Evolutionary conservation across 2,797 vertebrate genomes (phyloP).

Genomic region (Eurystomus glaucurus): DNA sequence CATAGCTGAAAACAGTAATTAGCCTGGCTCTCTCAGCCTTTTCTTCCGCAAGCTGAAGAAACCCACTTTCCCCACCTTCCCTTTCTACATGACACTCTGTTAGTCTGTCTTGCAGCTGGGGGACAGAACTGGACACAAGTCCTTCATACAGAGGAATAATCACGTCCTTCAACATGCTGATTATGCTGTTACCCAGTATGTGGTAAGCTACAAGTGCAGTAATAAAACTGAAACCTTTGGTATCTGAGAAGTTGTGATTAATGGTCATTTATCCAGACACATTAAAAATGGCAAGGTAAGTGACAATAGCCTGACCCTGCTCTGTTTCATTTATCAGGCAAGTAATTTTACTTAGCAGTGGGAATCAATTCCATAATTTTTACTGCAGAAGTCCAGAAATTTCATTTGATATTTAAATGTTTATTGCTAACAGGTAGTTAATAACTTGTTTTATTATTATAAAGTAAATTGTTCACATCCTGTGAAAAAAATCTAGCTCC

Average conservation of each 20-base stretch:
- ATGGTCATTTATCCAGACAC: not conserved
- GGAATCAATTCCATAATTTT: not conserved
- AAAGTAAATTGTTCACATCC: not conserved
- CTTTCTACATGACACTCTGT: not conserved
- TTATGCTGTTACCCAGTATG: not conserved
- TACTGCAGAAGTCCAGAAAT: not conserved
- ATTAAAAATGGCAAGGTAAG: not conserved
- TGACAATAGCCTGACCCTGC: not conserved
- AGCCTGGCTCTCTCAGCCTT: not conserved
- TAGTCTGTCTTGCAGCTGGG: not conserved
- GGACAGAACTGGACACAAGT: not conserved
- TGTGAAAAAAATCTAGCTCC: not conserved
- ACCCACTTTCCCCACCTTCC: not conserved
- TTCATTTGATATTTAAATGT: not conserved
- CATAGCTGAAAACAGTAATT: not conserved
- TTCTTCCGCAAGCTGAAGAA: not conserved
- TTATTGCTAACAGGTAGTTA: not conserved
- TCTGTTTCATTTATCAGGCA: conserved; percentile 23
- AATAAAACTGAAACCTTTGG: not conserved
- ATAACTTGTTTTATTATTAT: conserved; percentile 31
- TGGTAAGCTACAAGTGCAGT: not conserved
- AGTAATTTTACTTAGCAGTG: not conserved
- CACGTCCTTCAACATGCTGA: not conserved
- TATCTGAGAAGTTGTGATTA: not conserved
- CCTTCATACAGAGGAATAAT: not conserved